Conservation (phyloP, 30 jellyfish, hydroid and myxozoan species). For the Chironex yamaguchii region DNA sequence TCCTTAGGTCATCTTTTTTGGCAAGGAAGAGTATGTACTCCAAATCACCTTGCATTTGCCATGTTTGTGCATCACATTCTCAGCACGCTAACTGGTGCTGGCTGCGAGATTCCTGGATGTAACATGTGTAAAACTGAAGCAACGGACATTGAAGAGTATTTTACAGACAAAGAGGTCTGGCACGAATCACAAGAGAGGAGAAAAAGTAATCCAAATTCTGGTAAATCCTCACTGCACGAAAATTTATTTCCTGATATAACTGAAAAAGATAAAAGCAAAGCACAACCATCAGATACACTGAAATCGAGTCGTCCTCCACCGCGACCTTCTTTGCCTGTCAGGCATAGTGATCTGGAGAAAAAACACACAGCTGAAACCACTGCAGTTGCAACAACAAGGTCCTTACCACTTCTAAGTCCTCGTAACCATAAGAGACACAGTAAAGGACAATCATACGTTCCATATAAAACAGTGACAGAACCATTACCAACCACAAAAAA, state of each 20-base stretch:
- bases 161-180: neutral
- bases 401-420: neutral
- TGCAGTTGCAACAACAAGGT: neutral
- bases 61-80: constrained; percentile 31
- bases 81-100: constrained; percentile 27
- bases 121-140: neutral
- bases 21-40: constrained; percentile 78
- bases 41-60: constrained; percentile 25
- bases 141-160: neutral
- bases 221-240: neutral
- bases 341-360: neutral
- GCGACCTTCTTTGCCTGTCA: neutral
- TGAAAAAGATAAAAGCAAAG: too few relatives aligned
- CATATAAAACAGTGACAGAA: too few relatives aligned
- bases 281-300: neutral
- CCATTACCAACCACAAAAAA: too few relatives aligned
- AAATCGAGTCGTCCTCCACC: neutral
- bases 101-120: neutral
- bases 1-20: too few relatives aligned
- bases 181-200: neutral
- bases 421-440: neutral
- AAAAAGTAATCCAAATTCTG: neutral
- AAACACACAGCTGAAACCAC: neutral
- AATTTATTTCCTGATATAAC: constrained; percentile 17
- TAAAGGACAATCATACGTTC: too few relatives aligned